Conservation (phyloP, 2,888 invertebrate genomes). For the Pelosia muscerda region DNA sequence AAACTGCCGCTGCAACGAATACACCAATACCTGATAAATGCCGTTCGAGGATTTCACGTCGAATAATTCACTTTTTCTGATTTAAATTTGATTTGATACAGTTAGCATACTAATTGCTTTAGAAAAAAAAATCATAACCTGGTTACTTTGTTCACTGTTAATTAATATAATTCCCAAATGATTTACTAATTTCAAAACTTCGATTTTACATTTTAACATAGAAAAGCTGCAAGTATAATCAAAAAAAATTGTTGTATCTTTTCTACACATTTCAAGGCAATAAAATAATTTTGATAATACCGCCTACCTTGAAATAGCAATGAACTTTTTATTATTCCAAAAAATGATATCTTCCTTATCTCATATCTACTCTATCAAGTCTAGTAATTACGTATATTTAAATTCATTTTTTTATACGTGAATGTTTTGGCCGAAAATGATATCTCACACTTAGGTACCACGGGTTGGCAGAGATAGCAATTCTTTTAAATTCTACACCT, state of each 20-base stretch:
- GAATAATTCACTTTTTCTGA: too few species aligned
- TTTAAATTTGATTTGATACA: too few species aligned
- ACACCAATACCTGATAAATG: too few species aligned
- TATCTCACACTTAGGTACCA: not conserved
- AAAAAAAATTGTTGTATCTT: not conserved
- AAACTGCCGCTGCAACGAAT: too few species aligned
- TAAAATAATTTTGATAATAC: not conserved
- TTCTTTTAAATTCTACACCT: slow-evolving; percentile 1
- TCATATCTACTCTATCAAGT: not conserved
- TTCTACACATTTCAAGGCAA: not conserved
- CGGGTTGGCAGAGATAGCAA: not conserved
- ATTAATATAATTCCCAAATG: not conserved
- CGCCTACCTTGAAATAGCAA: not conserved
- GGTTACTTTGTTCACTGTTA: not conserved
- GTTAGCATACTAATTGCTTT: too few species aligned
- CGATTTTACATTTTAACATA: not conserved
- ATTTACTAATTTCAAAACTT: not conserved
- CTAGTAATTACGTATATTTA: not conserved
- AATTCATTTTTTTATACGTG: not conserved
- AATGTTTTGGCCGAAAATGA: too few species aligned
- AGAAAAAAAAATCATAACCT: too few species aligned
- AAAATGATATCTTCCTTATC: too few species aligned
- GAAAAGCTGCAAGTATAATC: too few species aligned
- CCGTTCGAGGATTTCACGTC: too few species aligned
- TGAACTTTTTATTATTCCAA: not conserved